These are phyloP conservation scores for Styela plicata DNA, from an alignment of 23 tunicate genomes.

Conservation along the genomic window DNA sequence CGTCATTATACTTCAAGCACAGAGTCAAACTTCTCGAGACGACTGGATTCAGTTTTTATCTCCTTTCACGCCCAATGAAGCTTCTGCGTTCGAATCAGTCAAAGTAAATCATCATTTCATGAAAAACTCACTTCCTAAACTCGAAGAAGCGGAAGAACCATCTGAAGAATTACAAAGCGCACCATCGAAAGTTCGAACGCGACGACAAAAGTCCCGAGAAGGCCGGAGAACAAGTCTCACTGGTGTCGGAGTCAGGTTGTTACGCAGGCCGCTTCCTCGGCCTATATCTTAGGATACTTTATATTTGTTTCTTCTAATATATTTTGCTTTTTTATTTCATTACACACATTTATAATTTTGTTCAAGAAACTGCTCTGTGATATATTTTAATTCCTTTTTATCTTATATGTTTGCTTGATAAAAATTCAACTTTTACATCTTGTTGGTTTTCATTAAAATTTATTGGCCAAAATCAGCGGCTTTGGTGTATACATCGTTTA, in stretches of 20 bases:
- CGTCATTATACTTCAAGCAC: conserved; percentile 45
- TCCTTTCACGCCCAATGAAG: conserved; percentile 7
- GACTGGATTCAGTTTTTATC: conserved; percentile 57
- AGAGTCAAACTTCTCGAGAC: conserved; percentile 30
- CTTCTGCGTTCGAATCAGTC: background rate
- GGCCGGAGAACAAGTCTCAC: conserved; percentile 40
- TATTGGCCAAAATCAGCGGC: too few species aligned
- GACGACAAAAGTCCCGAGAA: conserved; percentile 47
- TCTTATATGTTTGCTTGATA: too few species aligned
- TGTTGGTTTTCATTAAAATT: too few species aligned
- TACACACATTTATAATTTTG: too few species aligned
- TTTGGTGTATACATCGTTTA: too few species aligned
- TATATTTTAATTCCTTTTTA: too few species aligned
- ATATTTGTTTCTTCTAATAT: too few species aligned
- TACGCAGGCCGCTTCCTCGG: conserved; percentile 10
- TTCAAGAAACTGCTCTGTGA: background rate
- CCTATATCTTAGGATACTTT: too few species aligned
- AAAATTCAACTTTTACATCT: too few species aligned
- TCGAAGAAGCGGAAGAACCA: conserved; percentile 28
- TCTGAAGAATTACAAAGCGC: conserved; percentile 32
- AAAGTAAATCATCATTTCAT: conserved; percentile 17
- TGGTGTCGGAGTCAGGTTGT: conserved; percentile 33
- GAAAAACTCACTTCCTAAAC: conserved; percentile 5
- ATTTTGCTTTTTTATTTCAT: too few species aligned
- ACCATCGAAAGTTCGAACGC: conserved; percentile 36